Percentiles rank a stretch among this genome's conserved stretches.
Conservation (phyloP, 1,140 invertebrate genomes). For the Zaprionus davidi region DNA sequence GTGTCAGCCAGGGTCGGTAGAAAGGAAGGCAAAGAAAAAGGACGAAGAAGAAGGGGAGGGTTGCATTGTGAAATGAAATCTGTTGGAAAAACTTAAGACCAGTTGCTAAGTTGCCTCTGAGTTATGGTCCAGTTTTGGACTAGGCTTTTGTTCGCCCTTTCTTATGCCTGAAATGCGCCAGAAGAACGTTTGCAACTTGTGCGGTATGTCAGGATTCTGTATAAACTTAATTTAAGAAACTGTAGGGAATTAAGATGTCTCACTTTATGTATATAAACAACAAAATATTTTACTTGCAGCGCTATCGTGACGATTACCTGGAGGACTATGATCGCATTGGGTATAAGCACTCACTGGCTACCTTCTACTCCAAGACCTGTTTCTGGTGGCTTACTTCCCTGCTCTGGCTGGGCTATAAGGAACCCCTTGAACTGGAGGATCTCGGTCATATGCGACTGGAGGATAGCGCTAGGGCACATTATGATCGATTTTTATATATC, state of each 20-base stretch:
- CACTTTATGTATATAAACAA: background rate
- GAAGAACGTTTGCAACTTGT: conserved; percentile 26
- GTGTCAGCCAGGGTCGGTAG: background rate
- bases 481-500: conserved; percentile 81
- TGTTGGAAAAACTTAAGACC: conserved; percentile 38
- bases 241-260: too few species aligned
- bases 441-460: conserved; percentile 89
- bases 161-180: conserved; percentile 11
- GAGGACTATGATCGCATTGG: conserved; percentile 77
- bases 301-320: conserved; percentile 72
- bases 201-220: conserved; percentile 1
- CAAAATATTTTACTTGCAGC: conserved; percentile 40
- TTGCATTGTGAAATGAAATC: conserved; percentile 18
- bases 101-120: conserved; percentile 48
- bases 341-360: conserved; percentile 87
- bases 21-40: background rate
- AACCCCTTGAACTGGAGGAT: conserved; percentile 88
- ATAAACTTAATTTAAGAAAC: conserved; percentile 13
- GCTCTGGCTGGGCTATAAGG: conserved; percentile 88
- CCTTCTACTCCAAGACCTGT: conserved; percentile 89
- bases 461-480: conserved; percentile 85
- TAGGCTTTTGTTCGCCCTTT: conserved; percentile 26
- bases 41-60: background rate
- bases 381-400: conserved; percentile 92
- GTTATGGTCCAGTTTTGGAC: conserved; percentile 41